Percentiles rank a stretch among this genome's conserved stretches.
Evolutionary conservation across 2,888 invertebrate genomes (phyloP).

Genomic region (Tenthredo mesomela): DNA sequence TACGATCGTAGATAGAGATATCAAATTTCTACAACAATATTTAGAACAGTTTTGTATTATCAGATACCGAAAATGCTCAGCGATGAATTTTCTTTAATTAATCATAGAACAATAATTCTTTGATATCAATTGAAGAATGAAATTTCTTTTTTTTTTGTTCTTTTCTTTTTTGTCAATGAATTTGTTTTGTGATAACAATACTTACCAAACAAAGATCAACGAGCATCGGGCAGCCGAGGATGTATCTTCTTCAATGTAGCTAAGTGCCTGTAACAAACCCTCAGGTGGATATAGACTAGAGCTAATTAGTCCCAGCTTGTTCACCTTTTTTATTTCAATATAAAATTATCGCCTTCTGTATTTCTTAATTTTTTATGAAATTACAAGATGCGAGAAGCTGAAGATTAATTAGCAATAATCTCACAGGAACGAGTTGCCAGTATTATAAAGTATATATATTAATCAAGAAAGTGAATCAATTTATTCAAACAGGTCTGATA

Average conservation of each 20-base stretch:
- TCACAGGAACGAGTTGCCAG: constrained; percentile 70
- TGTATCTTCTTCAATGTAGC: constrained; percentile 74
- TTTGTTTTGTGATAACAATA: constrained; percentile 59
- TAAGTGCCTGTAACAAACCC: constrained; percentile 83
- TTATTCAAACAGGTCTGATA: background rate
- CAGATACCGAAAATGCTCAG: background rate
- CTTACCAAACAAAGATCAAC: constrained; percentile 70
- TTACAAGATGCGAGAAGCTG: constrained; percentile 64
- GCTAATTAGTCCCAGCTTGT: constrained; percentile 73
- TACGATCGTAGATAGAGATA: too few species aligned
- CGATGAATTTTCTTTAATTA: constrained; percentile 21
- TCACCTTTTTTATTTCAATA: constrained; percentile 35
- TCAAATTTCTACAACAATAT: background rate
- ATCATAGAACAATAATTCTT: constrained; percentile 57
- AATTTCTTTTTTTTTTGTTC: background rate
- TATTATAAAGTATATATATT: constrained; percentile 18
- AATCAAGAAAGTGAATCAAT: background rate
- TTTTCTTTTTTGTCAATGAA: background rate
- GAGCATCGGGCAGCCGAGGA: constrained; percentile 74
- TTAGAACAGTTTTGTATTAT: background rate
- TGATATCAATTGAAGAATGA: background rate
- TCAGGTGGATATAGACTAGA: constrained; percentile 80
- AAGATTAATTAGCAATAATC: constrained; percentile 74
- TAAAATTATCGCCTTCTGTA: background rate
- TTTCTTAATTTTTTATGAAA: constrained; percentile 51